These are phyloP conservation scores for Eumerus sabulonum DNA, from an alignment of 2,888 invertebrate genomes.

Conservation along the genomic window DNA sequence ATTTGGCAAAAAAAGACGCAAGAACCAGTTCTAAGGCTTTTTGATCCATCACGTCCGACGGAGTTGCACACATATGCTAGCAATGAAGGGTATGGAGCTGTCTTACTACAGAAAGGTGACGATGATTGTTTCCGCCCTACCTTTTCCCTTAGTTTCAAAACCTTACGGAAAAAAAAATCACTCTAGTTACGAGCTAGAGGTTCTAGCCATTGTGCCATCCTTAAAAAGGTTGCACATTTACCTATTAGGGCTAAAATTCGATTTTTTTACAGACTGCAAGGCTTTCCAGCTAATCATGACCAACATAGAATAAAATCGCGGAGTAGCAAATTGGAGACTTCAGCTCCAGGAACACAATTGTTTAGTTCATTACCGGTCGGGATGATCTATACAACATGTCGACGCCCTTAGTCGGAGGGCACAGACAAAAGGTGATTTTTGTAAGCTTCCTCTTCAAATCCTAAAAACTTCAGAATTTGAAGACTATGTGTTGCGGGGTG, in stretches of 20 bases:
- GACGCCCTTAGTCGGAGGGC: constrained; percentile 15
- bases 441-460: not conserved
- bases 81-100: constrained; percentile 69
- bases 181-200: constrained; percentile 73
- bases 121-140: constrained; percentile 68
- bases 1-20: constrained; percentile 7
- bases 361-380: constrained; percentile 6
- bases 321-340: constrained; percentile 26
- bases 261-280: constrained; percentile 34
- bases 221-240: constrained; percentile 71
- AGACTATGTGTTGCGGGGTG: constrained; percentile 13
- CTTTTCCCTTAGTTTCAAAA: constrained; percentile 70
- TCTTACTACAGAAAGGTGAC: constrained; percentile 69
- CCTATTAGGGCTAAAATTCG: constrained; percentile 69
- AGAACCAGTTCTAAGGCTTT: constrained; percentile 28
- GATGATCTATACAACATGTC: constrained; percentile 28
- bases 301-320: constrained; percentile 15
- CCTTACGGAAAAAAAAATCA: constrained; percentile 32
- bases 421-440: constrained; percentile 12
- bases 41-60: constrained; percentile 7
- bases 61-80: constrained; percentile 31
- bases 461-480: constrained; percentile 17
- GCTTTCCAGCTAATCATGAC: constrained; percentile 37
- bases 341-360: constrained; percentile 34
- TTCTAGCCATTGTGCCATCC: constrained; percentile 71